Evolutionary conservation across 30 jellyfish, hydroid and myxozoan genomes (phyloP), one percentile per base, ranked within the genome.

Genomic region (Pelagia noctiluca): DNA sequence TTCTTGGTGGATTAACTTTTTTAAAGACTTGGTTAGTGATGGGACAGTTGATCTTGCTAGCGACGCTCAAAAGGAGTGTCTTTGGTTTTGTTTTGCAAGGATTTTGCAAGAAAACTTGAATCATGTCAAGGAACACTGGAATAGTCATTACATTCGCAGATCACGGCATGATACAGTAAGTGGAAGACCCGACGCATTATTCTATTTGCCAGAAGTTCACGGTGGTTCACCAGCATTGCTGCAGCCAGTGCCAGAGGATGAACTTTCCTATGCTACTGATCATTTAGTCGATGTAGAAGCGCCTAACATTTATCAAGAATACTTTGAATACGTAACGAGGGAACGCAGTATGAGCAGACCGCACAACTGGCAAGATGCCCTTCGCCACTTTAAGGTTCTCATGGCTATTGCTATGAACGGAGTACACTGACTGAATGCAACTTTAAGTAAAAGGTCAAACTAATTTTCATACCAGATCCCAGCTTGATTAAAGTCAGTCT

Each of bases 1-100:
- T n/a, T 49, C 32, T 4, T 81, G 91, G 91, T n/a, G n/a, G n/a
- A n/a, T 66, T 87, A 81, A 69, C 32, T 66, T 81, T 78, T 81
- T 67, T 32, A 38, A 66, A 68, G 90, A 66, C 63, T 0, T 81
- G 1, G 90, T 63, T n/a, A 21, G 52, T 19, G 63, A 32, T 30
- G 89, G 89, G 77, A 1, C 30, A 5, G 26, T 65, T 0, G 53
- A 68, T 81, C 82, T 28, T 25, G 35, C 90, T 16, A 24, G 53
- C 18, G 73, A 67, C 21, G 28, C 62, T n/a, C 80, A 69, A 31
- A 69, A 31, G 33, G n/a, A n/a, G n/a, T n/a, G n/a, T n/a, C n/a
- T n/a, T n/a, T n/a, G n/a, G n/a, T n/a, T n/a, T n/a, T n/a, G 91
- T 30, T 81, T 81, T 69, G 36, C 89, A 21, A 1, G 42, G 75